Base-by-base conservation (phyloP, 2,797 vertebrate species). In the Acrocephalus scirpaceus region DNA sequence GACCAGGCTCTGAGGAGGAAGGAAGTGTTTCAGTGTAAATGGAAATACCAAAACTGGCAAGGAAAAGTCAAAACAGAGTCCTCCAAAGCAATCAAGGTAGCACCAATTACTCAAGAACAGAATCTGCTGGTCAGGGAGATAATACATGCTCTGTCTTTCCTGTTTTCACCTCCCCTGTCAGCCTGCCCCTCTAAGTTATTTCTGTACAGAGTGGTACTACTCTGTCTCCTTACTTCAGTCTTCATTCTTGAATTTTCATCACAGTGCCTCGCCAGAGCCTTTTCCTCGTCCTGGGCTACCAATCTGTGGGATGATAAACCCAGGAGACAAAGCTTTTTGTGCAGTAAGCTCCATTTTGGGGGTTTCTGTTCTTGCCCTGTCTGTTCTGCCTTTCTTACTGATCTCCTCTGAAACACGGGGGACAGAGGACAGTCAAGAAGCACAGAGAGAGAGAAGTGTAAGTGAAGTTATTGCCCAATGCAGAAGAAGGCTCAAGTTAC, bases 391-490 rank as follows among this genome's bases (percentile, higher is more conserved):
- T 30, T 77, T 84, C 60, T 64, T 34, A 85, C 57, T 90, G 67
- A 74, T 84, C 67, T 85, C 8, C 50, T 47, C 67, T 74, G 60
- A 78, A 92, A 70, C 27, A 73, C 40, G 36, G 1, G 4, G 60
- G 45, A 66, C 82, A 86, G 51, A 84, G 62, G 34, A 85, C 57
- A 67, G 45, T 15, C 53, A 69, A 79, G 70, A 34, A 84, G 62
- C 40, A 58, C 29, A 88, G n/a, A 54, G 69, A 65, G 38, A 80
- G 36, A 56, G 77, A 92, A 73, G n/a, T 58, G 5, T 10, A 86
- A 96, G 70, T 76, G 83, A 96, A 93, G 74, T 92, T 81, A 73
- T 40, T 95, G 83, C 48, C 67, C 64, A 76, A 7, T 60, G 80
- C 32, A 74, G 80, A 71, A 77, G 88, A 36, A 44, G 53, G 74